Conservation (phyloP, 2,888 invertebrate species). For the Xestia rhomboidea region DNA sequence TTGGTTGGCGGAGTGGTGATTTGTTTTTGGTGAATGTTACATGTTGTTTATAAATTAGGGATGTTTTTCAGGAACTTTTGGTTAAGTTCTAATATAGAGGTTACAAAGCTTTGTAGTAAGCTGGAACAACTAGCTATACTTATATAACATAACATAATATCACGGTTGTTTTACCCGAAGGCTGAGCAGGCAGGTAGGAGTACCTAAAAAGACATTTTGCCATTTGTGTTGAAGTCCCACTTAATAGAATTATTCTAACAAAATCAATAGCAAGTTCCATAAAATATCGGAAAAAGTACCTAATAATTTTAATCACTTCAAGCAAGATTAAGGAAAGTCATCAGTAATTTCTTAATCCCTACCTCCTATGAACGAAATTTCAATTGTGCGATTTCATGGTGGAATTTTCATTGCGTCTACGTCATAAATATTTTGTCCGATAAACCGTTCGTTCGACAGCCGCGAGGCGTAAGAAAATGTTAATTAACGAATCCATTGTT, state of each 20-base stretch:
- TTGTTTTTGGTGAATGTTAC: slow-evolving; percentile 36
- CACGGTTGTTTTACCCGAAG: neutral
- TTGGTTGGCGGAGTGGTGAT: slow-evolving; percentile 48
- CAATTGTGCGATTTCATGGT: slow-evolving; percentile 84
- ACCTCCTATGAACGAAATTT: slow-evolving; percentile 79
- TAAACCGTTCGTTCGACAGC: slow-evolving; percentile 91
- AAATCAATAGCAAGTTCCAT: neutral
- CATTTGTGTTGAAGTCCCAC: neutral
- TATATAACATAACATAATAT: neutral
- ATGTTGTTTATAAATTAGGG: neutral
- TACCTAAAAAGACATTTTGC: neutral
- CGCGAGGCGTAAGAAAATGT: slow-evolving; percentile 93
- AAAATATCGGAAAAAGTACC: slow-evolving; percentile 10
- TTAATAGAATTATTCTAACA: neutral
- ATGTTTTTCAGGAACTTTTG: neutral
- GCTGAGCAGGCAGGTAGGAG: neutral
- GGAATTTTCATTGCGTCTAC: slow-evolving; percentile 87
- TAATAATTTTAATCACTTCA: slow-evolving; percentile 19
- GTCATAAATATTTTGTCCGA: slow-evolving; percentile 91
- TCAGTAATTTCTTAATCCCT: slow-evolving; percentile 60
- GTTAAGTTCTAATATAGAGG: neutral
- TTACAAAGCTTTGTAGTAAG: neutral
- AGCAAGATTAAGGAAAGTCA: slow-evolving; percentile 38
- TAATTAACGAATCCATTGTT: slow-evolving; percentile 95
- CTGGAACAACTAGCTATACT: neutral